Conservation (phyloP, 2,797 vertebrate species). For the Acipenser transmontanus region DNA sequence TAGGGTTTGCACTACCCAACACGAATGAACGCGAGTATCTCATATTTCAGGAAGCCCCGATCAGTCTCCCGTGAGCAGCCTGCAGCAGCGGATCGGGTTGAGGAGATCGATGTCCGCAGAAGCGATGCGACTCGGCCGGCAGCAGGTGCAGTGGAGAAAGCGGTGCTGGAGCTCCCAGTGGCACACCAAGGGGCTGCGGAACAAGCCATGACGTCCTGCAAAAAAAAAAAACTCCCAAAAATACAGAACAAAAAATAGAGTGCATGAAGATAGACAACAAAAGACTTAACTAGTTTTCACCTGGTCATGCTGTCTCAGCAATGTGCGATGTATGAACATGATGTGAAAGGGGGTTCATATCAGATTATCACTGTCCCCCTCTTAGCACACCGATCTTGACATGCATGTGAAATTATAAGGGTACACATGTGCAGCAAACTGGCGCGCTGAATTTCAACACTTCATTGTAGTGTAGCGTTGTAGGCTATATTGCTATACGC, state of each 20-base stretch:
- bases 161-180: slow-evolving; percentile 41
- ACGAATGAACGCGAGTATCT: not conserved
- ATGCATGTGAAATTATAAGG: too few relatives aligned
- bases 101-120: slow-evolving; percentile 35
- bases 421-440: too few relatives aligned
- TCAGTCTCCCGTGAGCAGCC: slow-evolving; percentile 41
- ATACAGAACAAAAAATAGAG: not conserved
- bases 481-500: too few relatives aligned
- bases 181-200: slow-evolving; percentile 32
- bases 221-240: not conserved
- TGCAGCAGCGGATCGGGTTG: slow-evolving; percentile 64
- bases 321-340: too few relatives aligned
- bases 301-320: too few relatives aligned
- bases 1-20: too few relatives aligned
- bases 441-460: too few relatives aligned
- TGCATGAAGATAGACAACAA: not conserved
- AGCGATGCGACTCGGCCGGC: slow-evolving; percentile 48
- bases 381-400: too few relatives aligned
- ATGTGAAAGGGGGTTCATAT: too few relatives aligned
- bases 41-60: slow-evolving; percentile 3
- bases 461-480: too few relatives aligned
- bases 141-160: slow-evolving; percentile 61
- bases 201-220: slow-evolving; percentile 49
- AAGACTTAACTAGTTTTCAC: too few relatives aligned
- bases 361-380: too few relatives aligned